Evolutionary conservation across 2,888 invertebrate species (phyloP).

Genomic region (Sarcophaga variegata): DNA sequence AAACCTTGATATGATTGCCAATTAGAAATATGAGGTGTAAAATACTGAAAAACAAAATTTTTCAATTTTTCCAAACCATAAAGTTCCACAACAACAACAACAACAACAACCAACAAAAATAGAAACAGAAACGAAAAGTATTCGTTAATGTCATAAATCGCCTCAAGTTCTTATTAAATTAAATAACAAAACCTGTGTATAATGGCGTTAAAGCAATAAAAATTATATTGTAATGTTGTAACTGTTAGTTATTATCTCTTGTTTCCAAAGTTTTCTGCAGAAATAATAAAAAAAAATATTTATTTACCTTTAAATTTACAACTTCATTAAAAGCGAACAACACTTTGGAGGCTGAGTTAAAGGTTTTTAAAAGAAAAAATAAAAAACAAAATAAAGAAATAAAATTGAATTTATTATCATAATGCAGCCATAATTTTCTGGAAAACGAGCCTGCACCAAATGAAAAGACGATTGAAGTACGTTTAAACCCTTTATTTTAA

Average conservation of each 20-base stretch:
- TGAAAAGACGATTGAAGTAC: too few species aligned
- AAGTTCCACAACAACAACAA: not conserved
- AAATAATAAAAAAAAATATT: constrained; percentile 1
- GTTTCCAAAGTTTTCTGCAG: not conserved
- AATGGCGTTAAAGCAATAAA: not conserved
- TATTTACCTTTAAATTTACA: not conserved
- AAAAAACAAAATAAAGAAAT: not conserved
- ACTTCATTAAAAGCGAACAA: constrained; percentile 22
- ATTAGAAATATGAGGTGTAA: constrained; percentile 68
- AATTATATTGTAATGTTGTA: constrained; percentile 37
- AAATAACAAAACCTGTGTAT: constrained; percentile 18
- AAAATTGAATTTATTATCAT: too few species aligned
- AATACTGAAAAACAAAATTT: constrained; percentile 51
- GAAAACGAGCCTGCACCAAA: too few species aligned
- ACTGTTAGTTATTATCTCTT: constrained; percentile 34
- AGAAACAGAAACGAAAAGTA: not conserved
- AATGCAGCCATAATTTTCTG: too few species aligned
- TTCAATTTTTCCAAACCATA: constrained; percentile 26
- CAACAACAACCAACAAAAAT: too few species aligned
- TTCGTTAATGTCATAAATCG: constrained; percentile 63
- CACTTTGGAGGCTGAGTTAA: not conserved
- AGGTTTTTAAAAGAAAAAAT: not conserved
- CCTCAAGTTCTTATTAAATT: constrained; percentile 60
- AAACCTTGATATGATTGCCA: constrained; percentile 61
- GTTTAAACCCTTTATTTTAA: too few species aligned